Evolutionary conservation across 2,113 vertebrate genomes (phyloP).

Genomic region (Anhinga anhinga): DNA sequence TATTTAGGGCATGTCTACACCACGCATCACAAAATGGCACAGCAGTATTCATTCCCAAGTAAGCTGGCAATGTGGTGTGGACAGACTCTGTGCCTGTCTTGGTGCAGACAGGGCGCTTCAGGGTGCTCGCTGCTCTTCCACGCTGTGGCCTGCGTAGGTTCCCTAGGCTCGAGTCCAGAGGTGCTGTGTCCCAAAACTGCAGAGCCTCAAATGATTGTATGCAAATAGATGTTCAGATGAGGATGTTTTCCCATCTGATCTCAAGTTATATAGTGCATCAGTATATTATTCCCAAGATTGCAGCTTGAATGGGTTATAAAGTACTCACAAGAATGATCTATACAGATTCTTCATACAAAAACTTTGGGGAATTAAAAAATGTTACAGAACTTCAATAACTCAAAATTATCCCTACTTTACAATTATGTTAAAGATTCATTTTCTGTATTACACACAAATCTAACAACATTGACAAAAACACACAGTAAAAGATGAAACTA

Average conservation of each 20-base stretch:
- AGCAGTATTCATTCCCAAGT: neutral
- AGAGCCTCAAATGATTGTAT: neutral
- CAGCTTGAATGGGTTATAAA: neutral
- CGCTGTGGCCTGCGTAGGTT: accelerated
- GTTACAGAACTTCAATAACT: neutral
- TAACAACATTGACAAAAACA: neutral
- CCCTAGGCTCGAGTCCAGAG: neutral
- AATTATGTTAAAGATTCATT: neutral
- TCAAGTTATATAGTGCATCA: neutral
- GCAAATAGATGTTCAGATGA: neutral
- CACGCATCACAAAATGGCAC: neutral
- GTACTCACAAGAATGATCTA: neutral
- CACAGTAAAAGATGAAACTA: neutral
- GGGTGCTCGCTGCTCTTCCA: neutral
- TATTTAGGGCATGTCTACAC: neutral
- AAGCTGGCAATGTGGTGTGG: accelerated
- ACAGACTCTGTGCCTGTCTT: neutral
- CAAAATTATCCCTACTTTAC: neutral
- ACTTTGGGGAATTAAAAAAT: neutral
- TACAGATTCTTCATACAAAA: neutral
- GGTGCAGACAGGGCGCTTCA: accelerated
- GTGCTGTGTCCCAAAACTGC: neutral
- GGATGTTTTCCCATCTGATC: neutral
- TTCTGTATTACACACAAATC: neutral
- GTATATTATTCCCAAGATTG: neutral